Base-by-base conservation (phyloP, 1,140 invertebrate species). In the Pentalonia nigronervosa region DNA sequence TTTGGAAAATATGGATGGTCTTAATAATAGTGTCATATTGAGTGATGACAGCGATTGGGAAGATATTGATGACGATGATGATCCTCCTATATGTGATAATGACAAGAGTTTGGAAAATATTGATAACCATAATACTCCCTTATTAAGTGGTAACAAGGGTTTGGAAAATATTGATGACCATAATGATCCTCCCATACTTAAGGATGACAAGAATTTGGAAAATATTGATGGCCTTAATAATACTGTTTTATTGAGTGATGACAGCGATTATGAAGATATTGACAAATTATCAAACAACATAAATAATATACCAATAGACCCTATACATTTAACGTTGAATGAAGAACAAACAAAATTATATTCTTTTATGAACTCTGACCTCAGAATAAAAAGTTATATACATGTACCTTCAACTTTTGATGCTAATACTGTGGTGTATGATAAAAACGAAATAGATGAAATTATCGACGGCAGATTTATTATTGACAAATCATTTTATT, bases 381-480 rank as follows among this genome's bases (percentile, higher is more conserved):
- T 36, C 0, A 30, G 17, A 25, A 2, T 84, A 53, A 84, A 36
- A 84, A 0, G 23, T 50, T 92, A 41, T 84, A 84, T 92, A 36
- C 6, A 84, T 30, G 21, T 84, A 30, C n/a, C 34, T 41, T 48
- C n/a, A 53, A 50, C 50, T 47, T 36, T 53, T 83, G 50, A 90
- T 21, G 8, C 48, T 36, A 8, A 60, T 20, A 14, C 14, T 48
- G 21, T n/a, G 81, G 8, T 93, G n/a, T 92, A 94, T 30, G 95
- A 96, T 76, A 95, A 96, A 48, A 98, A 96, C 95, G 96, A 97
- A 93, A 97, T 98, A n/a, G 97, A 98, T 95, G 95, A 95, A 93
- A 97, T 98, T 84, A 67, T 97, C 47, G 96, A 96, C 36, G 96
- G 97, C 94, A 23, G 2, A n/a, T 7, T 25, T 36, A 87, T 84